Conservation (phyloP, 1,140 invertebrate genomes). For the Hypsibius dujardini region DNA sequence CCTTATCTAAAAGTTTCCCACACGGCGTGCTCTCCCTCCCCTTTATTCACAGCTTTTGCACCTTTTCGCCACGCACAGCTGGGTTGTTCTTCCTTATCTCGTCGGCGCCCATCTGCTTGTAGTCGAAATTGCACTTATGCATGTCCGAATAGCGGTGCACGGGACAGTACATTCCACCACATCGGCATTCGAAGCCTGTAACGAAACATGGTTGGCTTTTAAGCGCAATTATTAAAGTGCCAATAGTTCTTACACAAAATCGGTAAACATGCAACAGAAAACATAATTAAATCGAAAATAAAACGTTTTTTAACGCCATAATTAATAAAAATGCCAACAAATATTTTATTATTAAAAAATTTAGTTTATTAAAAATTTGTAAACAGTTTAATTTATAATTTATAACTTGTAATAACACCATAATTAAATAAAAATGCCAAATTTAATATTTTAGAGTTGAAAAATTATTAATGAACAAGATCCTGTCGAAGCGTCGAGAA, state of each 20-base stretch:
- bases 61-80: conserved; percentile 94
- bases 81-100: conserved; percentile 99
- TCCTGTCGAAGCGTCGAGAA: too few species aligned
- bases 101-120: conserved; percentile 91
- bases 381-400: too few species aligned
- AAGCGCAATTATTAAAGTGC: neutral
- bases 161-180: conserved; percentile 90
- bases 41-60: conserved; percentile 85
- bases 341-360: too few species aligned
- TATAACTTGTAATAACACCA: too few species aligned
- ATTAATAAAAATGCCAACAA: neutral
- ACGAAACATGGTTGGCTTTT: conserved; percentile 28
- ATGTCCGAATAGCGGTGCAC: conserved; percentile 98
- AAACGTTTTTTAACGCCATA: neutral
- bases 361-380: too few species aligned
- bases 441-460: too few species aligned
- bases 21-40: neutral
- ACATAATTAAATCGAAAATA: conserved; percentile 18
- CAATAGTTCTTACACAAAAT: neutral
- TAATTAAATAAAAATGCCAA: too few species aligned
- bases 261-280: conserved; percentile 1
- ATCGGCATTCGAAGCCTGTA: conserved; percentile 93
- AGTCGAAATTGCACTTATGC: conserved; percentile 95
- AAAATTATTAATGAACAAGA: too few species aligned
- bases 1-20: too few species aligned